phyloP scores from a whole-genome alignment of 2,113 vertebrate species.

The Electrona antarctica region DNA sequence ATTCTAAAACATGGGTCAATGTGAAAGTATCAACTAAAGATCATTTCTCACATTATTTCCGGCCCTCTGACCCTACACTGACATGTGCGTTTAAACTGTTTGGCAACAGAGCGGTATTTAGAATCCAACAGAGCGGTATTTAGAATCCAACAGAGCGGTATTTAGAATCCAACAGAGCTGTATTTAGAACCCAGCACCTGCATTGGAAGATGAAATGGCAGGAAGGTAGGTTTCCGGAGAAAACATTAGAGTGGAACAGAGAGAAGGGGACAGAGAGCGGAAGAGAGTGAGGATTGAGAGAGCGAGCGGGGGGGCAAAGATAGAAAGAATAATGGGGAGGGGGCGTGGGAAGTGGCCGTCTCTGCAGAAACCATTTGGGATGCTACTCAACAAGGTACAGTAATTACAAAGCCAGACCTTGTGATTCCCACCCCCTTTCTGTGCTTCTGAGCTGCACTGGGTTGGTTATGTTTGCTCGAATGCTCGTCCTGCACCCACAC shows the following conservation, averaged over 20 bases:
- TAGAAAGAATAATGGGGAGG: not conserved
- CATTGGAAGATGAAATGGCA: constrained; percentile 18
- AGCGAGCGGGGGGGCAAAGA: not conserved
- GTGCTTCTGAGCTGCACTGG: no score
- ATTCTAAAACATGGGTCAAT: no score
- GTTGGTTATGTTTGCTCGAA: no score
- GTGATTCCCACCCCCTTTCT: not conserved
- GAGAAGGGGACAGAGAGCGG: not conserved
- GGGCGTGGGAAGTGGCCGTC: constrained; percentile 49
- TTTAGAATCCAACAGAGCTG: no score
- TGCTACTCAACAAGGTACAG: constrained; percentile 11
- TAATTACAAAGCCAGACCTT: not conserved
- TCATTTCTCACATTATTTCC: no score
- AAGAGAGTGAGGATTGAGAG: not conserved
- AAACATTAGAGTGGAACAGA: constrained; percentile 31
- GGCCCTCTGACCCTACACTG: not conserved
- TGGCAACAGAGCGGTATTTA: constrained; percentile 19
- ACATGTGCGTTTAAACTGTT: not conserved
- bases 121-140: constrained; percentile 14
- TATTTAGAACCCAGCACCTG: constrained; percentile 34
- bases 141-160: constrained; percentile 15
- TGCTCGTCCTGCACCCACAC: not conserved
- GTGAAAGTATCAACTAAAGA: no score
- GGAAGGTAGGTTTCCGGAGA: constrained; percentile 50
- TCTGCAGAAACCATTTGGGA: constrained; percentile 52